Evolutionary conservation across 2,888 invertebrate species (phyloP).

Genomic region (Eristalinus sepulchralis): DNA sequence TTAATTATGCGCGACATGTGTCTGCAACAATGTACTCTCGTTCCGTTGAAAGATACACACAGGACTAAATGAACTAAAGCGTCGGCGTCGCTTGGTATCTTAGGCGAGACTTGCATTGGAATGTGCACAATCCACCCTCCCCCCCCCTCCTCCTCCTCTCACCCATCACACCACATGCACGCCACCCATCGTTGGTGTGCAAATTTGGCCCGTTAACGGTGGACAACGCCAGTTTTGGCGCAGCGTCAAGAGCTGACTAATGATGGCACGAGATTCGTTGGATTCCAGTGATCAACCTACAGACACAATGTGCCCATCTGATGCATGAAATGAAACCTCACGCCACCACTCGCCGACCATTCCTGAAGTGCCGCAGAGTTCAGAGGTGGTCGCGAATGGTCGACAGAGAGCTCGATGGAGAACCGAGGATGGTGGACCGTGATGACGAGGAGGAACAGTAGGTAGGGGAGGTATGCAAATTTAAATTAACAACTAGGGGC

Average conservation of each 20-base stretch:
- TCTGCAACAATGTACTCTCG: slow-evolving; percentile 5
- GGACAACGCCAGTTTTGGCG: slow-evolving; percentile 6
- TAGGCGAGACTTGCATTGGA: background rate
- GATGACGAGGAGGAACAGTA: background rate
- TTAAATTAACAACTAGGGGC: slow-evolving; percentile 54
- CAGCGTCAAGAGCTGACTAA: slow-evolving; percentile 21
- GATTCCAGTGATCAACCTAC: background rate
- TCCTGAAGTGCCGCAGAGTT: background rate
- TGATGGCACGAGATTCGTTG: background rate
- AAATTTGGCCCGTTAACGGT: slow-evolving; percentile 37
- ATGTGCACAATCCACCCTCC: slow-evolving; percentile 8
- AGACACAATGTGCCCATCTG: background rate
- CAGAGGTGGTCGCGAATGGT: background rate
- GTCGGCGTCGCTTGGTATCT: no score
- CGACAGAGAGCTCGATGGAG: background rate
- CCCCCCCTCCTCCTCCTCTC: no score
- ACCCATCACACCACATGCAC: no score
- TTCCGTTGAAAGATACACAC: background rate
- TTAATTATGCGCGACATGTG: slow-evolving; percentile 11
- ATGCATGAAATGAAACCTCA: background rate
- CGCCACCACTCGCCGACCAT: background rate
- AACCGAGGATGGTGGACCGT: background rate
- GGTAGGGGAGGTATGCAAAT: slow-evolving; percentile 43
- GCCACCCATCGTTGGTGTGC: background rate
- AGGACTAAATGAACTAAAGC: background rate